These are phyloP conservation scores for Sebastes steindachneri DNA, from an alignment of 2,797 vertebrate species.

Conservation along the genomic window DNA sequence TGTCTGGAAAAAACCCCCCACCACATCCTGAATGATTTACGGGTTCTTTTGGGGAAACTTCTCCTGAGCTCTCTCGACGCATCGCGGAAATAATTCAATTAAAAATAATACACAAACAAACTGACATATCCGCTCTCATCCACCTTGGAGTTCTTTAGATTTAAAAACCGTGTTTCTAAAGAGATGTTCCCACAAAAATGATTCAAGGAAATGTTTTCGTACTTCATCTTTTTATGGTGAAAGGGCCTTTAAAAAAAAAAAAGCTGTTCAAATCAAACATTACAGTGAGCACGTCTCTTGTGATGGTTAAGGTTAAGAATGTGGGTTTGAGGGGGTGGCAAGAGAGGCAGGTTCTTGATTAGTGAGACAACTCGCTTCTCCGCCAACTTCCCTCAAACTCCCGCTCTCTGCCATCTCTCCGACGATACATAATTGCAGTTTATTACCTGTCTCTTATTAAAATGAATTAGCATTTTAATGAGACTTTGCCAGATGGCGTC, in stretches of 20 bases:
- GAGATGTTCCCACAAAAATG: slow-evolving; percentile 1
- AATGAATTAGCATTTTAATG: slow-evolving; percentile 90
- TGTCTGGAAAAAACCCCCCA: neutral
- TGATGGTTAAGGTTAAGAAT: slow-evolving; percentile 55
- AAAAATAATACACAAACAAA: neutral
- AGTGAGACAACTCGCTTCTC: slow-evolving; percentile 66
- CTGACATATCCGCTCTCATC: neutral
- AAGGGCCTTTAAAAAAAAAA: slow-evolving; percentile 2
- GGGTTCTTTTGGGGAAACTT: neutral
- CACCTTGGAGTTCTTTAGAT: neutral
- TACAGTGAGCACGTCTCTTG: slow-evolving; percentile 16
- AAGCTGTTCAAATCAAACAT: slow-evolving; percentile 41
- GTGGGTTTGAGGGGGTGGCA: slow-evolving; percentile 55
- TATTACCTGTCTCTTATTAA: slow-evolving; percentile 91
- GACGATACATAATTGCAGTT: slow-evolving; percentile 88
- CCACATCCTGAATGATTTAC: neutral
- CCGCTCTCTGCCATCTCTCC: slow-evolving; percentile 74
- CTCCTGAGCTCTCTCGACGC: neutral
- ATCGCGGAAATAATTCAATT: neutral
- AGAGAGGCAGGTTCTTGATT: slow-evolving; percentile 66
- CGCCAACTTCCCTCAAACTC: slow-evolving; percentile 73
- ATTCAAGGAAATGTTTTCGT: neutral
- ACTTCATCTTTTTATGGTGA: neutral
- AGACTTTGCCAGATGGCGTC: slow-evolving; percentile 84
- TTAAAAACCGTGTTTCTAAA: neutral